These are phyloP conservation scores for Megaceryle maxima DNA, from an alignment of 2,113 vertebrate genomes.

Conservation along the genomic window DNA sequence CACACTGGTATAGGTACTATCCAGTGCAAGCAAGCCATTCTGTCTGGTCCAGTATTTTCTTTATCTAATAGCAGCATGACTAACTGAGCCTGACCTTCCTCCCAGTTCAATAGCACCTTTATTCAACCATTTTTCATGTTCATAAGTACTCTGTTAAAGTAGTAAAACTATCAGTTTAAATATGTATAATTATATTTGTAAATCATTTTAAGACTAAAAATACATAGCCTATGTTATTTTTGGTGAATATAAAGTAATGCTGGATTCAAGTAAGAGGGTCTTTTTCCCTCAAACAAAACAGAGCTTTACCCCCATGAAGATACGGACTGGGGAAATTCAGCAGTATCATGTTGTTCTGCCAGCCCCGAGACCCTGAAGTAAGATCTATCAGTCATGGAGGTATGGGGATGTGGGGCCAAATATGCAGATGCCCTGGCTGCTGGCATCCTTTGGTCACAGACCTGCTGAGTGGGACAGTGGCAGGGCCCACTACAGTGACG, in stretches of 20 bases:
- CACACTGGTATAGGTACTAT: neutral
- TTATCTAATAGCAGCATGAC: neutral
- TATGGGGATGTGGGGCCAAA: neutral
- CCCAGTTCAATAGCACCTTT: neutral
- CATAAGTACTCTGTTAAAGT: neutral
- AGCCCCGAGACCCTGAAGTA: neutral
- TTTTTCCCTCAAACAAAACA: neutral
- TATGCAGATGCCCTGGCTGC: neutral
- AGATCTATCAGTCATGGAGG: neutral
- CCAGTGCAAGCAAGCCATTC: neutral
- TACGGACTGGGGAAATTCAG: neutral
- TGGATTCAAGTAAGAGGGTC: neutral
- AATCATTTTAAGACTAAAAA: neutral
- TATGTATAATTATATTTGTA: neutral
- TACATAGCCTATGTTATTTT: neutral
- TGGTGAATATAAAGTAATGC: neutral
- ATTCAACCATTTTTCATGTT: neutral
- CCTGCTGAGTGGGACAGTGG: neutral
- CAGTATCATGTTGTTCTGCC: neutral
- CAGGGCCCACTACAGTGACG: neutral
- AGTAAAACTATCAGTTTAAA: neutral
- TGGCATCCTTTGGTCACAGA: accelerated
- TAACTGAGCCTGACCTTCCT: neutral
- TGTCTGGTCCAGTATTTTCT: neutral
- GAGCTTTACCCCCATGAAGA: neutral